Base-by-base conservation (phyloP, 2,113 vertebrate species). In the Meriones unguiculatus region DNA sequence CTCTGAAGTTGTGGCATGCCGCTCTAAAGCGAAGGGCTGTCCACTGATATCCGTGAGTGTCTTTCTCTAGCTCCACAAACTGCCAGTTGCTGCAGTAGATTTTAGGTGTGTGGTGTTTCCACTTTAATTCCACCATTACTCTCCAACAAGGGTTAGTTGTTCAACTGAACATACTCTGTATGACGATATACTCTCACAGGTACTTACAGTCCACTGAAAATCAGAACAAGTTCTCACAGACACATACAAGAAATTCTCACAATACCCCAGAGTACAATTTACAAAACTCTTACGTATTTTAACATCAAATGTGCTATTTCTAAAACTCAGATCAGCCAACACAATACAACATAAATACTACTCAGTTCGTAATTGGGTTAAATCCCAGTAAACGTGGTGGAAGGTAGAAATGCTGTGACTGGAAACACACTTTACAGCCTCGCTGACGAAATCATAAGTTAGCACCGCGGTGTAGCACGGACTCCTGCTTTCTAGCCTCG, bases 1-100 rank as follows among this genome's bases (percentile, higher is more conserved):
- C 95, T 69, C 70, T 94, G 41, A 95, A 87, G 82, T 5, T 76
- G 35, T 95, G 97, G 87, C 90, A 89, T 89, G 97, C 82, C 96
- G 89, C 75, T 41, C 64, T 65, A 93, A 97, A 97, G 80, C 59
- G 89, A 91, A 89, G 75, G 81, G 52, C 95, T 62, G 32, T 97
- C 96, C 88, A 72, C 72, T 88, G 77, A 96, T 93, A 78, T n/a
- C 95, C 96, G 59, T 46, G 78, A 97, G 41, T 97, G 46, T 87
- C 91, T 93, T 98, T 96, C 97, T 95, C 2, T 95, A 98, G 96
- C 78, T 95, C 96, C 77, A 97, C 89, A 85, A 87, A 87, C 15
- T 97, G 89, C 93, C 84, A 97, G 96, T 80, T 13, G 89, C 65
- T 91, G 75, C 95, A 81, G 75, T 90, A 97, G 87, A 65, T 89